Evolutionary conservation across 2,113 vertebrate species (phyloP), one percentile per base, ranked within the genome.

Genomic region (Psittacula cyanocephala): DNA sequence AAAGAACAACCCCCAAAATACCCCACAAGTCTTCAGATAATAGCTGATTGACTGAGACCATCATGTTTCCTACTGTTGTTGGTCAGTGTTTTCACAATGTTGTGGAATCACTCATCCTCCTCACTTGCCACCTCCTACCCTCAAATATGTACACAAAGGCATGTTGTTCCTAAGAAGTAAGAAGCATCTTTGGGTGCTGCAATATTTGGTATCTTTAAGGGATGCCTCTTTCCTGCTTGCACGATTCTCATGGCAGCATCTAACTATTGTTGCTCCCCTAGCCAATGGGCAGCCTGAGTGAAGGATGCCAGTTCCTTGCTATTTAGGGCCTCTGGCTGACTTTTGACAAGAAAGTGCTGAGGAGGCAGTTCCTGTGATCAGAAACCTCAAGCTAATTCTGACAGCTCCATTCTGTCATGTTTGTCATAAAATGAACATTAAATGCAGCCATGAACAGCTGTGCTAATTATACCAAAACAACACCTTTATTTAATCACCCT

Each of bases 401-500:
- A 23, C 25, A 89, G 67, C 39, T 91, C 46, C 35, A 49, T 68
- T 78, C 39, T 80, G 23, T 35, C 17, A 12, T 5, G 59, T 77
- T 88, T 89, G 39, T 43, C 68, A 83, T 71, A 28, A 90, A 96
- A 87, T 35, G 89, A 93, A 92, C 24, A 46, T n/a, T 24, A 92
- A 93, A 74, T 3, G 52, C 43, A 93, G 65, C 28, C 70, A 70
- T 0, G 0, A 82, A 55, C 43, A 86, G 47, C 78, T 94, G 75
- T 39, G 68, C 86, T 92, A 70, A 78, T 91, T 91, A 68, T 52
- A 68, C 19, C 29, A 64, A 85, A 67, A 22, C 70, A 72, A 65
- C 75, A 80, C 59, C 90, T 96, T 92, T 87, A 85, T 92, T 82
- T 93, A 87, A 89, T 84, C 81, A 89, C 27, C 4, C 7, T 74